These are phyloP conservation scores for Pristiophorus japonicus DNA, from an alignment of 2,113 vertebrate species.

Conservation along the genomic window DNA sequence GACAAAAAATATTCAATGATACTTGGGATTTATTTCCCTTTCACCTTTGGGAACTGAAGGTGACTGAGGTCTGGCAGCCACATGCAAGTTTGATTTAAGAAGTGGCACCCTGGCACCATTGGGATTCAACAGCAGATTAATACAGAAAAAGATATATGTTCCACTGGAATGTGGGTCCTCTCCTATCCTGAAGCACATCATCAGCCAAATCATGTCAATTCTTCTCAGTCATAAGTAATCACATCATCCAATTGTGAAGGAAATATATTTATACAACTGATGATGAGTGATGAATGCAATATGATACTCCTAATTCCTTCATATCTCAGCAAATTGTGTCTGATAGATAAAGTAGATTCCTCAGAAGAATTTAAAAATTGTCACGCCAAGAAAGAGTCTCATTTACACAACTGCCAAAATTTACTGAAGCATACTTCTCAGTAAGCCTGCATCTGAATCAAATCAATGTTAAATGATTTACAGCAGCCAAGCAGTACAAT, in stretches of 20 bases:
- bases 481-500: background rate
- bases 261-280: background rate
- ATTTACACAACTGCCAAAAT: background rate
- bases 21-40: background rate
- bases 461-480: background rate
- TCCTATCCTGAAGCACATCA: background rate
- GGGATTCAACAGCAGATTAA: background rate
- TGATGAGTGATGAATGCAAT: background rate
- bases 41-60: background rate
- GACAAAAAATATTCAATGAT: background rate
- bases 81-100: background rate
- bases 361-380: background rate
- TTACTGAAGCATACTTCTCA: background rate
- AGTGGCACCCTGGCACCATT: background rate
- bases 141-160: background rate
- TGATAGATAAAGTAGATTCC: too few relatives aligned
- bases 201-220: background rate
- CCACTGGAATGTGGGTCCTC: background rate
- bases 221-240: too few relatives aligned
- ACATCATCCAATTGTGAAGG: background rate
- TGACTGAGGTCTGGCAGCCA: background rate
- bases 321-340: too few relatives aligned
- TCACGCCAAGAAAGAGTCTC: background rate
- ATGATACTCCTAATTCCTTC: background rate
- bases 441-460: background rate